Conservation (phyloP, 2,888 invertebrate genomes). For the Aspidiotus rigidus region DNA sequence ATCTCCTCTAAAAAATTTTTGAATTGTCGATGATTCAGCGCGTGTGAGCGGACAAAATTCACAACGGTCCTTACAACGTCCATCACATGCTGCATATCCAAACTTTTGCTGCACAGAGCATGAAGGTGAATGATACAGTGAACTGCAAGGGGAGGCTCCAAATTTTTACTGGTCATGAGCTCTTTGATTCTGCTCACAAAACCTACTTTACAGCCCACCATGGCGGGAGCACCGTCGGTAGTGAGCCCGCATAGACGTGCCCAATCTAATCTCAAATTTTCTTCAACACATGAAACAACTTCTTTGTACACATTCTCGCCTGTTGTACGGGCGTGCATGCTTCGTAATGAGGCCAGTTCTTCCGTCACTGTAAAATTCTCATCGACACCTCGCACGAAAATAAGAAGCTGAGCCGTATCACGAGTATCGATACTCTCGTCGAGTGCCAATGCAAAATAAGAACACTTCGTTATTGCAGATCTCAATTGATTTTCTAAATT, state of each 20-base stretch:
- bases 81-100: conserved; percentile 26
- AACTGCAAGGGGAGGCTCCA: conserved; percentile 19
- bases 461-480: conserved; percentile 12
- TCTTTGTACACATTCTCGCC: conserved; percentile 20
- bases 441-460: conserved; percentile 18
- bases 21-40: conserved; percentile 10
- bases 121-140: conserved; percentile 24
- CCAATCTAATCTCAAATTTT: conserved; percentile 9
- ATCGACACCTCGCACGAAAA: conserved; percentile 21
- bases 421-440: conserved; percentile 22
- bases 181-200: conserved; percentile 4
- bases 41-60: conserved; percentile 26
- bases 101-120: conserved; percentile 21
- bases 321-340: conserved; percentile 22
- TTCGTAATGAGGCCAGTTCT: conserved; percentile 21
- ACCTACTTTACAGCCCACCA: conserved; percentile 24
- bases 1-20: conserved; percentile 29
- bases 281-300: conserved; percentile 8
- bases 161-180: conserved; percentile 14
- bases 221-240: conserved; percentile 29
- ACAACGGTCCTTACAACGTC: conserved; percentile 22
- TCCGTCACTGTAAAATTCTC: conserved; percentile 17
- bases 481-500: conserved; percentile 15
- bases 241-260: conserved; percentile 20
- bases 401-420: conserved; percentile 15